Evolutionary conservation across 1,140 invertebrate species (phyloP), one percentile per base, ranked within the genome.

Genomic region (Chionoecetes opilio): DNA sequence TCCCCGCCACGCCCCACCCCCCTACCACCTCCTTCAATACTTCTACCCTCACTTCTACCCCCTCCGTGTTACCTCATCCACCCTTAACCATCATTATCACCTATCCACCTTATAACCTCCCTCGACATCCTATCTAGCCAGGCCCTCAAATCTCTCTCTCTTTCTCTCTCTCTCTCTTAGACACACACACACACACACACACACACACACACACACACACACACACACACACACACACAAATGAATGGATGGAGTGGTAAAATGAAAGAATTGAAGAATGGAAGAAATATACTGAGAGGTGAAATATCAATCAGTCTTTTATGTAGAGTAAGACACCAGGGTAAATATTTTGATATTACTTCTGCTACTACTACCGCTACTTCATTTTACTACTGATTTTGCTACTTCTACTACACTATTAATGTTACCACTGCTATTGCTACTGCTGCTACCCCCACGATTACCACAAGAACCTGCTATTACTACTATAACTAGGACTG

Each of bases 151-250:
- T 9, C 46, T 17, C 8, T 53, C 46, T 14, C 21, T 46, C 5
- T 14, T 6, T 46, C 9, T 9, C 46, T 17, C 8, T 53, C 46
- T 14, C 21, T 46, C 5, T 14, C 5, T 46, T 14, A 46, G 5
- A 46, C 41, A 46, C 41, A 46, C 41, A 46, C 41, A 46, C 41
- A 46, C 41, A 46, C 41, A 46, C 41, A 46, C 46, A 53, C 46
- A 53, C 46, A 53, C 46, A 75, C 63, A 75, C 63, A 75, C 63
- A 75, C 63, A 75, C 63, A 75, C 63, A 75, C 63, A 75, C 63
- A 17, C 63, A 75, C 63, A 21, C 11, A 21, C 63, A 21, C 63
- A 1, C 21, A 46, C 11, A 21, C 35, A 11, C 9, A 32, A 86
- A 38, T 86, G 84, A 86, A 38, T 34, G 84, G 84, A 6, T 75